These are phyloP conservation scores for Eristalis intricaria DNA, from an alignment of 2,888 invertebrate genomes.

Conservation along the genomic window DNA sequence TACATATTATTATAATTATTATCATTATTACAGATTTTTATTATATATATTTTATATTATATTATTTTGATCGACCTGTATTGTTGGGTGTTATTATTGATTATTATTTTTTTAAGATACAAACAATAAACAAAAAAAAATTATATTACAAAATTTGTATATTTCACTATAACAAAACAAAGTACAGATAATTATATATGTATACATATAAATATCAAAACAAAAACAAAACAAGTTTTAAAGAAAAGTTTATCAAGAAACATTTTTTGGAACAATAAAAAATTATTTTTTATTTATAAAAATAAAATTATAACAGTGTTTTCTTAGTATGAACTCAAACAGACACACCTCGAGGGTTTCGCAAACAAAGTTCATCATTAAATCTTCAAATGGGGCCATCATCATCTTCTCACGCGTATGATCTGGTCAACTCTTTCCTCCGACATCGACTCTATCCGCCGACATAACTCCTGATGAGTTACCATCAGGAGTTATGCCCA, in stretches of 20 bases:
- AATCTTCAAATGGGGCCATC: no score
- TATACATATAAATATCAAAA: slow-evolving; percentile 68
- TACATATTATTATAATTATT: slow-evolving; percentile 68
- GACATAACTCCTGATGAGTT: no score
- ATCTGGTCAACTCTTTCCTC: no score
- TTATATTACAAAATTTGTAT: slow-evolving; percentile 70
- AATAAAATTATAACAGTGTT: slow-evolving; percentile 44
- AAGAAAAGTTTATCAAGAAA: slow-evolving; percentile 69
- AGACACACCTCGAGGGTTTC: no score
- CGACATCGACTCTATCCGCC: no score
- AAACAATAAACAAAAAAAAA: slow-evolving; percentile 54
- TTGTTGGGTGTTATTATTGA: slow-evolving; percentile 71
- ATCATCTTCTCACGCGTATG: no score
- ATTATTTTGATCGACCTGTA: slow-evolving; percentile 70
- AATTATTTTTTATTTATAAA: slow-evolving; percentile 72
- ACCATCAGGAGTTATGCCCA: no score
- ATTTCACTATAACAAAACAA: slow-evolving; percentile 65
- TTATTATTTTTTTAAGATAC: slow-evolving; percentile 71
- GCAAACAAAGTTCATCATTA: no score
- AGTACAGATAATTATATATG: slow-evolving; percentile 69
- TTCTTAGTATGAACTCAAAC: background rate
- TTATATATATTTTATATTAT: slow-evolving; percentile 71
- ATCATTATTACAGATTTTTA: slow-evolving; percentile 71
- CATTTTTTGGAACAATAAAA: slow-evolving; percentile 72
- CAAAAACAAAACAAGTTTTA: slow-evolving; percentile 45